These are phyloP conservation scores for Torymus texanus DNA, from an alignment of 2,888 invertebrate species.

Conservation along the genomic window DNA sequence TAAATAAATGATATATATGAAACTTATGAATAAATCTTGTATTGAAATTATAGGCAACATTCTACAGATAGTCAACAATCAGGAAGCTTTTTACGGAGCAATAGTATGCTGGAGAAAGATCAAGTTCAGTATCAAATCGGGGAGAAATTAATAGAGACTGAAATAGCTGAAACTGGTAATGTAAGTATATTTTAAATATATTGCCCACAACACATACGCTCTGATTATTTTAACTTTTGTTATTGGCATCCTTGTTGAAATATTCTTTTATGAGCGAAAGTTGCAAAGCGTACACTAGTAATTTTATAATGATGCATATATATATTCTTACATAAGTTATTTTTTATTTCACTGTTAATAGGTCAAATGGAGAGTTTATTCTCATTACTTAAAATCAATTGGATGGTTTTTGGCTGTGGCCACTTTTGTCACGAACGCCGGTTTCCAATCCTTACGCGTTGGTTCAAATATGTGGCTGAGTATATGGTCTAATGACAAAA, in stretches of 20 bases:
- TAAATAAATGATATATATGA: not conserved
- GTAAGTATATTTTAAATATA: slow-evolving; percentile 76
- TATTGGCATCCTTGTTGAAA: not conserved
- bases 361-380: slow-evolving; percentile 93
- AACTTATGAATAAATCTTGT: not conserved
- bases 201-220: too few relatives aligned
- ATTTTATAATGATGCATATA: too few relatives aligned
- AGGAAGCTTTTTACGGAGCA: slow-evolving; percentile 65
- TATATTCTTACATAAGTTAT: not conserved
- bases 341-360: slow-evolving; percentile 64
- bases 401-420: slow-evolving; percentile 84
- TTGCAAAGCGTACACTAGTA: too few relatives aligned
- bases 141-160: slow-evolving; percentile 91
- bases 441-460: slow-evolving; percentile 90
- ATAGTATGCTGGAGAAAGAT: slow-evolving; percentile 68
- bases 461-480: slow-evolving; percentile 92
- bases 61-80: slow-evolving; percentile 73
- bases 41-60: slow-evolving; percentile 66
- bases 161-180: slow-evolving; percentile 93
- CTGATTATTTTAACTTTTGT: too few relatives aligned
- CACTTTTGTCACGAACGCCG: slow-evolving; percentile 87
- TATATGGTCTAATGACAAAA: slow-evolving; percentile 86
- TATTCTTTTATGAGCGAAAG: too few relatives aligned
- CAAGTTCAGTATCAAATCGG: slow-evolving; percentile 68
- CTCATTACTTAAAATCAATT: slow-evolving; percentile 90